phyloP scores from a whole-genome alignment of 2,113 vertebrate species.

The Tauraco erythrolophus region DNA sequence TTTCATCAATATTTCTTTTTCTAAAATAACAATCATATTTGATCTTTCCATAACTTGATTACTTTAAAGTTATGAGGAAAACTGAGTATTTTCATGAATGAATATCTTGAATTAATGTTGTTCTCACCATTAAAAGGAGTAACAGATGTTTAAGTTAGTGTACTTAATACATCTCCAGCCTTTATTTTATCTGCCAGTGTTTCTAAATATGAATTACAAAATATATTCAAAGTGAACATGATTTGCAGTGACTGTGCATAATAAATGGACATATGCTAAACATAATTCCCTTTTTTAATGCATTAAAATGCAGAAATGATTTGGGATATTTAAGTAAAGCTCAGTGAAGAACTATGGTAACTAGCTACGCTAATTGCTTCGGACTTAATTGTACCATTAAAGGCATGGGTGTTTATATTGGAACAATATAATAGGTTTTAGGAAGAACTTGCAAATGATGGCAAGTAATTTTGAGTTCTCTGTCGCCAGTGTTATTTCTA shows the following conservation, averaged over 20 bases:
- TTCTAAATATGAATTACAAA: neutral
- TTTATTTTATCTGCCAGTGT: neutral
- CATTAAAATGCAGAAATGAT: neutral
- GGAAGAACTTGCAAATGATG: neutral
- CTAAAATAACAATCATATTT: neutral
- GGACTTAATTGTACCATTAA: neutral
- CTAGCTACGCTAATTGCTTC: neutral
- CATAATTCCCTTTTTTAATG: neutral
- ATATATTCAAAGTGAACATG: neutral
- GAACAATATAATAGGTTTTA: neutral
- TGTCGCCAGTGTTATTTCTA: neutral
- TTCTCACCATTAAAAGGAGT: neutral
- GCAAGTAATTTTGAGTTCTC: neutral
- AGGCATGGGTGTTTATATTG: neutral
- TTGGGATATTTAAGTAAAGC: neutral
- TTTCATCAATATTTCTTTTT: neutral
- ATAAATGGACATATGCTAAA: neutral
- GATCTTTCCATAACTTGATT: neutral
- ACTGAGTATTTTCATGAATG: neutral
- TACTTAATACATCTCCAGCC: neutral
- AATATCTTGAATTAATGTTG: neutral
- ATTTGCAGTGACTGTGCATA: slow-evolving; percentile 5
- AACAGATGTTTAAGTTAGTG: neutral
- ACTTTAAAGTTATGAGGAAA: neutral
- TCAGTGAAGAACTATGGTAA: neutral